Percentiles rank a stretch among this genome's conserved stretches.
phyloP scores from a whole-genome alignment of 2,888 invertebrate species.

The Caenorhabditis sp. region DNA sequence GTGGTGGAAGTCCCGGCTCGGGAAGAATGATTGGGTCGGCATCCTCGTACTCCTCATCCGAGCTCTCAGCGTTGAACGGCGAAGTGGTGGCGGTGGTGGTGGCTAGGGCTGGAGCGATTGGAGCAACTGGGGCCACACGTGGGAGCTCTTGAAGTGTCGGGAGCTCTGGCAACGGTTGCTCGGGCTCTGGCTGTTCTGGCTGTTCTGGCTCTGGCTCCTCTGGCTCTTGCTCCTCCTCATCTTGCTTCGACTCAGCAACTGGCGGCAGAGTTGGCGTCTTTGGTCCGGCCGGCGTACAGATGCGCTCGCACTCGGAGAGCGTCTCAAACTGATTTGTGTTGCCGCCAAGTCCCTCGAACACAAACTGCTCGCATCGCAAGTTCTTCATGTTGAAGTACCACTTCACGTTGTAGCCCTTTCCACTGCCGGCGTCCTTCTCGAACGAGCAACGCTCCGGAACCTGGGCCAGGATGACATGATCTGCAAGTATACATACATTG shows the following conservation, averaged over 20 bases:
- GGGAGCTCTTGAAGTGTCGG: slow-evolving; percentile 3
- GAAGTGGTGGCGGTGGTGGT: slow-evolving; percentile 7
- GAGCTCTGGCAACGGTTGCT: not conserved
- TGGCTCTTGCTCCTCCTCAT: not conserved
- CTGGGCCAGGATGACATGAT: slow-evolving; percentile 58
- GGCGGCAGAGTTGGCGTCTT: slow-evolving; percentile 42
- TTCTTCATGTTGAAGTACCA: slow-evolving; percentile 78
- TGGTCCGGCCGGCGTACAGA: slow-evolving; percentile 63
- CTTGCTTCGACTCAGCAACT: not conserved
- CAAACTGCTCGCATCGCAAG: slow-evolving; percentile 77
- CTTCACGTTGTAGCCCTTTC: slow-evolving; percentile 76
- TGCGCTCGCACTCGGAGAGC: slow-evolving; percentile 71
- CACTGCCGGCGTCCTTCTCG: slow-evolving; percentile 72
- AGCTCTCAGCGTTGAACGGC: slow-evolving; percentile 3
- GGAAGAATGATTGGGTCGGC: slow-evolving; percentile 47
- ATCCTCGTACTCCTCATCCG: slow-evolving; percentile 47
- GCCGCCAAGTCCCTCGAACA: slow-evolving; percentile 76
- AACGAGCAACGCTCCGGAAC: slow-evolving; percentile 74
- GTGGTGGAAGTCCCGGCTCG: slow-evolving; percentile 33
- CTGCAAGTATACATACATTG: slow-evolving; percentile 30
- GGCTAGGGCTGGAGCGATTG: not conserved
- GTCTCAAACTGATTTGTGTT: slow-evolving; percentile 77
- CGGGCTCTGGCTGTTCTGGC: not conserved
- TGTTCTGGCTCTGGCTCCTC: not conserved
- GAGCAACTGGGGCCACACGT: slow-evolving; percentile 10